Conservation (phyloP, 2,888 invertebrate species). For the Drosophila gaucha region DNA sequence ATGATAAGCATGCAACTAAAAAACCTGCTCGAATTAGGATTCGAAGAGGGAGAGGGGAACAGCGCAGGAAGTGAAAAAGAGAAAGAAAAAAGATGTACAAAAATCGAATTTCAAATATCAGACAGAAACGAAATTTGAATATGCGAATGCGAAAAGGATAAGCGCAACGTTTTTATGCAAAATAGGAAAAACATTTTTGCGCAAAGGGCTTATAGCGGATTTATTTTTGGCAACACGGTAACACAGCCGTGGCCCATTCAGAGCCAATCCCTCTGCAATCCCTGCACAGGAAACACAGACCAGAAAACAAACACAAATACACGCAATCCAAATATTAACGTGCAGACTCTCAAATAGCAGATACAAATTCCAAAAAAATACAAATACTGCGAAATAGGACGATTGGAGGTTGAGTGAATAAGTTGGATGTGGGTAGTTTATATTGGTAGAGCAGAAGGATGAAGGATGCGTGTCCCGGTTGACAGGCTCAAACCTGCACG, state of each 20-base stretch:
- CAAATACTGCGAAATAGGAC: conserved; percentile 27
- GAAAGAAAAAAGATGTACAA: conserved; percentile 29
- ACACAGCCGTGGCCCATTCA: conserved; percentile 6
- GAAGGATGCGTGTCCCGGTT: conserved; percentile 37
- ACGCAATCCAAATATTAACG: conserved; percentile 74
- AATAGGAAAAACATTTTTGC: conserved; percentile 66
- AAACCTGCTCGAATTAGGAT: conserved; percentile 49
- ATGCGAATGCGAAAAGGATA: conserved; percentile 68
- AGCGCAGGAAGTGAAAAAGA: not conserved
- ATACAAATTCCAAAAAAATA: conserved; percentile 55
- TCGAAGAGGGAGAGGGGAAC: conserved; percentile 5
- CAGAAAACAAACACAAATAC: conserved; percentile 72
- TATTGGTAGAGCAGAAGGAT: conserved; percentile 26
- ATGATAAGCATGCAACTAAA: conserved; percentile 60
- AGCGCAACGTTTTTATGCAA: conserved; percentile 63
- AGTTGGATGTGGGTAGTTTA: not conserved
- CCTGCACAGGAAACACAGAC: conserved; percentile 49
- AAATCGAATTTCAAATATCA: conserved; percentile 76
- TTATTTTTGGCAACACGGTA: conserved; percentile 62
- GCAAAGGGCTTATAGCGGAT: conserved; percentile 74
- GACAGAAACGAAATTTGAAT: conserved; percentile 62
- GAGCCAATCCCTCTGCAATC: conserved; percentile 14
- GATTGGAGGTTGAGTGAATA: not conserved
- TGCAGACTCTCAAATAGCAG: conserved; percentile 49
- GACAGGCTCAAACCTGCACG: conserved; percentile 28